These are phyloP conservation scores for Drosophila macrothrix DNA, from an alignment of 2,888 invertebrate genomes.

Conservation along the genomic window DNA sequence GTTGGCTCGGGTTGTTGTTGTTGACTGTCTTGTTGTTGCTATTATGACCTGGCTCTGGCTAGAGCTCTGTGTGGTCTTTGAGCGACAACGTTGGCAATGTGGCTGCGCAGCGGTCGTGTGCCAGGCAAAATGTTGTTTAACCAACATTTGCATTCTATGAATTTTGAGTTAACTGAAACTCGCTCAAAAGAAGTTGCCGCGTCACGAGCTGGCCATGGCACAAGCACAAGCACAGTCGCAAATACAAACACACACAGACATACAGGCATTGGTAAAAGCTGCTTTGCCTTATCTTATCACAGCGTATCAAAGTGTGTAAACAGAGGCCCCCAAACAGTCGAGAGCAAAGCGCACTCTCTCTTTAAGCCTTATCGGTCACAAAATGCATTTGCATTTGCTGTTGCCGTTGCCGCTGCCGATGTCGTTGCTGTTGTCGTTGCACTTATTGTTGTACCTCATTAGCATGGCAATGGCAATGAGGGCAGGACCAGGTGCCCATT, in stretches of 20 bases:
- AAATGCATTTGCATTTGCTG: slow-evolving; percentile 9
- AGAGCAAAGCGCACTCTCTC: slow-evolving; percentile 11
- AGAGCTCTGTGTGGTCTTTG: slow-evolving; percentile 51
- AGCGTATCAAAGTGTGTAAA: slow-evolving; percentile 54
- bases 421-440: slow-evolving; percentile 20
- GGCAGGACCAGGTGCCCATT: slow-evolving; percentile 15
- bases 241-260: neutral
- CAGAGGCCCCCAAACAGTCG: slow-evolving; percentile 26
- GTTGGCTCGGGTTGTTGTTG: slow-evolving; percentile 18
- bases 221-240: neutral
- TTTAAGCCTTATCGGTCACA: slow-evolving; percentile 61
- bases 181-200: slow-evolving; percentile 54
- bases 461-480: slow-evolving; percentile 57
- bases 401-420: slow-evolving; percentile 19
- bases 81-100: slow-evolving; percentile 10
- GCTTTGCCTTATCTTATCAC: slow-evolving; percentile 71
- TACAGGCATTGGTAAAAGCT: slow-evolving; percentile 18
- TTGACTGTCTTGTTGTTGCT: slow-evolving; percentile 5
- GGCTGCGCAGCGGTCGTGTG: slow-evolving; percentile 40
- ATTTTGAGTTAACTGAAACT: slow-evolving; percentile 69
- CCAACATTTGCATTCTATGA: slow-evolving; percentile 80
- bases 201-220: slow-evolving; percentile 52
- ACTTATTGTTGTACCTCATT: slow-evolving; percentile 53
- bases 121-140: slow-evolving; percentile 75
- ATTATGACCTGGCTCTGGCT: slow-evolving; percentile 33